phyloP scores from a whole-genome alignment of 2,888 invertebrate species.

The Odontocolon sp. region DNA sequence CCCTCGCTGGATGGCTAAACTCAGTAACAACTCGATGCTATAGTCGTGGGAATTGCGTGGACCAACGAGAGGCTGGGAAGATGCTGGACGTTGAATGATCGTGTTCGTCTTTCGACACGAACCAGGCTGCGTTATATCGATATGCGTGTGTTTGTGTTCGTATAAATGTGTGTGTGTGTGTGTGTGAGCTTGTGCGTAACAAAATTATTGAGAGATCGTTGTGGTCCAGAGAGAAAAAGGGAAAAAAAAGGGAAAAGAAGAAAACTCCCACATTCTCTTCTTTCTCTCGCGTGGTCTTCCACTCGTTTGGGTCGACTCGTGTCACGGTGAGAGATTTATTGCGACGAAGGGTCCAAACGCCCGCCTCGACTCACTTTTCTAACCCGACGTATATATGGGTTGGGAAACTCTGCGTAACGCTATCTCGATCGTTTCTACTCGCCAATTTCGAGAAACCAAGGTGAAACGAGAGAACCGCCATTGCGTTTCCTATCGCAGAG shows the following conservation, averaged over 20 bases:
- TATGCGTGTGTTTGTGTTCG: too few species aligned
- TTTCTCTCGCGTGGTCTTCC: background rate
- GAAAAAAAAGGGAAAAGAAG: background rate
- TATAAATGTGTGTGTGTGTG: too few species aligned
- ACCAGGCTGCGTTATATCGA: background rate
- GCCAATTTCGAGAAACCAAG: slow-evolving; percentile 20
- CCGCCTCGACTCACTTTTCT: slow-evolving; percentile 10
- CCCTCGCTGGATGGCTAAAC: too few species aligned
- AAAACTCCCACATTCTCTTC: slow-evolving; percentile 5
- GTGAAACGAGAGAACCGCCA: background rate
- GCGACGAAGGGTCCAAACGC: slow-evolving; percentile 20
- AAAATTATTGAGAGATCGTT: slow-evolving; percentile 40
- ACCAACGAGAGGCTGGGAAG: too few species aligned
- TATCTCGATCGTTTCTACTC: slow-evolving; percentile 4
- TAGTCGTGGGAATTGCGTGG: too few species aligned
- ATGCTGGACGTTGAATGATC: slow-evolving; percentile 2
- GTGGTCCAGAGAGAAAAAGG: background rate
- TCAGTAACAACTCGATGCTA: too few species aligned
- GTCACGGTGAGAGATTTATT: slow-evolving; percentile 52
- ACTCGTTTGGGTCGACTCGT: slow-evolving; percentile 15
- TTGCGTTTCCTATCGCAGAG: background rate
- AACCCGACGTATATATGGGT: slow-evolving; percentile 4
- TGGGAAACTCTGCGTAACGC: background rate
- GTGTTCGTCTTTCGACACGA: background rate
- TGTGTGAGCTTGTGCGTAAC: slow-evolving; percentile 1